Evolutionary conservation across 2,797 vertebrate species (phyloP).

Genomic region (Sebastes taczanowskii): DNA sequence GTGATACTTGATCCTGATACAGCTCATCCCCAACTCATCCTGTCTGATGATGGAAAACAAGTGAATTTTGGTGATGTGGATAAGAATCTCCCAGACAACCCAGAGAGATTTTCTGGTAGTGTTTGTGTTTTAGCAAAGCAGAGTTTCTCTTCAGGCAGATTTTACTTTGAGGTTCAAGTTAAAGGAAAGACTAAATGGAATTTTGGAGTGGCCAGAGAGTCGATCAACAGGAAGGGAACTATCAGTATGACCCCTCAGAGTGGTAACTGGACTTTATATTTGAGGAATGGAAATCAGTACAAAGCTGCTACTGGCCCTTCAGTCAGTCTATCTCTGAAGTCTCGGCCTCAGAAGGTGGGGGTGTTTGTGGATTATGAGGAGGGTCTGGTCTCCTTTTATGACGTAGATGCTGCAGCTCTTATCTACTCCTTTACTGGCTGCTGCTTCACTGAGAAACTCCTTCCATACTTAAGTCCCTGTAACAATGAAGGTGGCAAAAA

Average conservation of each 20-base stretch:
- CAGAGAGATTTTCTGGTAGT: rapidly evolving
- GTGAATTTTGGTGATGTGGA: rapidly evolving
- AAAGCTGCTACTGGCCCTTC: rapidly evolving
- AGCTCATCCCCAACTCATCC: rapidly evolving
- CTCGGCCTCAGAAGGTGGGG: background rate
- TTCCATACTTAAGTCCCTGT: background rate
- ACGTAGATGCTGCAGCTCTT: no score
- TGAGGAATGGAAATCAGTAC: background rate
- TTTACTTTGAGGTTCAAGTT: slow-evolving; percentile 3
- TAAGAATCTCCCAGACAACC: background rate
- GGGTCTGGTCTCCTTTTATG: no score
- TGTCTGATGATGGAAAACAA: background rate
- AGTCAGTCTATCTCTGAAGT: background rate
- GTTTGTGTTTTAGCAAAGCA: background rate
- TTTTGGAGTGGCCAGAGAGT: slow-evolving; percentile 10
- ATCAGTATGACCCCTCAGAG: rapidly evolving
- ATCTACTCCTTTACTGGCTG: no score
- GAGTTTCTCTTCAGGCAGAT: background rate
- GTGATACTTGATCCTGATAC: background rate
- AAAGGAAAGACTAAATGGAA: background rate
- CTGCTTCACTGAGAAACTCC: no score
- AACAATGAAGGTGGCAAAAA: background rate
- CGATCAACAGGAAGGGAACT: rapidly evolving
- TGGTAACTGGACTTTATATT: background rate
- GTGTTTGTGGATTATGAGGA: no score